Conservation (phyloP, 2,888 invertebrate genomes). For the Pteria penguin region DNA sequence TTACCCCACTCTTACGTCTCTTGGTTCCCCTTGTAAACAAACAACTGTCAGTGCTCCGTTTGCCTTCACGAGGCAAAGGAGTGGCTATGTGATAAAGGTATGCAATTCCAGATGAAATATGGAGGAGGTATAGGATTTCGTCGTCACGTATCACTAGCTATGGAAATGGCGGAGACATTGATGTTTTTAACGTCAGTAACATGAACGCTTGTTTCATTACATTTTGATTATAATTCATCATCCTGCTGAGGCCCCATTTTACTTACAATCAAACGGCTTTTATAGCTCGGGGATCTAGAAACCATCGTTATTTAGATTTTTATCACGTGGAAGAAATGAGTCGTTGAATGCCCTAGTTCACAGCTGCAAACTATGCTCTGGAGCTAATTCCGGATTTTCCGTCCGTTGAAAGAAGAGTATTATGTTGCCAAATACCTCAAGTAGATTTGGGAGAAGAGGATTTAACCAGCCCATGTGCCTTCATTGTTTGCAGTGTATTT, state of each 20-base stretch:
- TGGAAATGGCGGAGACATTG: constrained; percentile 8
- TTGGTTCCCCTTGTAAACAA: constrained; percentile 48
- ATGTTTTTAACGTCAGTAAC: constrained; percentile 5
- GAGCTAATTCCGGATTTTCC: not conserved
- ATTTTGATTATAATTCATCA: constrained; percentile 14
- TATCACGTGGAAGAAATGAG: constrained; percentile 46
- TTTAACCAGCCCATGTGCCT: not conserved
- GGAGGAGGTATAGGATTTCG: constrained; percentile 1
- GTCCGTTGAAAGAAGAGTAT: constrained; percentile 23
- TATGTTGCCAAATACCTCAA: constrained; percentile 36
- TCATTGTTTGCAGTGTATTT: not conserved
- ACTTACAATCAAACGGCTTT: constrained; percentile 35
- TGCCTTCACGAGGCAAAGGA: constrained; percentile 20
- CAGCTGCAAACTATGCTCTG: constrained; percentile 26
- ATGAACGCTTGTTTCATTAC: constrained; percentile 16
- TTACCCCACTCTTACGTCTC: constrained; percentile 39
- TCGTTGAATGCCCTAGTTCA: constrained; percentile 40
- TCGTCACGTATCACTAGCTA: not conserved
- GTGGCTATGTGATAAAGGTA: constrained; percentile 25
- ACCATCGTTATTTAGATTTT: constrained; percentile 43
- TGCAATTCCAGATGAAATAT: constrained; percentile 7
- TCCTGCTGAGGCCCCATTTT: constrained; percentile 28
- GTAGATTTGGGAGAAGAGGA: constrained; percentile 6
- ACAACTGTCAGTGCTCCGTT: constrained; percentile 37
- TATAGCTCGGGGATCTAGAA: constrained; percentile 49